Evolutionary conservation across 53 echinoderm and acorn worm genomes (phyloP).

Genomic region (Zoroaster sp.): DNA sequence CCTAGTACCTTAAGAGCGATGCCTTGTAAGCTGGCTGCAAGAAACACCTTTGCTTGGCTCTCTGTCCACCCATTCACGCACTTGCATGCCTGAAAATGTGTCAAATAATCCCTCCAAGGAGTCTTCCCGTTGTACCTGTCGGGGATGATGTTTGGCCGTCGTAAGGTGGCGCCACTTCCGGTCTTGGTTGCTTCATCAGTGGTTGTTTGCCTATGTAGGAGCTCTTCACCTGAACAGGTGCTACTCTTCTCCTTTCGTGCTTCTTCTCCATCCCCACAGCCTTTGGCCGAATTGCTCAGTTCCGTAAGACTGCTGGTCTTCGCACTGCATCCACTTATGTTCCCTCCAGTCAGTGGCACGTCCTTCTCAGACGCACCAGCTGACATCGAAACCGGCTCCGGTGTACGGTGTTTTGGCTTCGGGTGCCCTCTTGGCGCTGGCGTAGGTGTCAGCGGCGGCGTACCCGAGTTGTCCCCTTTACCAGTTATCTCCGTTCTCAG

Average conservation of each 20-base stretch:
- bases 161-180: too few species aligned
- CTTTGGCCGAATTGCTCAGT: too few species aligned
- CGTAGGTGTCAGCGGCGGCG: too few species aligned
- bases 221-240: neutral
- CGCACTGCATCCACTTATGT: too few species aligned
- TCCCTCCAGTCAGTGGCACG: too few species aligned
- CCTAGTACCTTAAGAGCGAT: slow-evolving; percentile 23
- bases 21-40: slow-evolving; percentile 41
- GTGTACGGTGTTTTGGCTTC: too few species aligned
- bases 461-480: too few species aligned
- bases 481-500: too few species aligned
- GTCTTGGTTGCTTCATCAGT: neutral
- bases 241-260: neutral
- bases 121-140: slow-evolving; percentile 50
- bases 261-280: neutral
- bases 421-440: too few species aligned
- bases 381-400: too few species aligned
- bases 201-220: neutral
- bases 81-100: slow-evolving; percentile 54
- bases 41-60: slow-evolving; percentile 37
- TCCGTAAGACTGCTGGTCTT: too few species aligned
- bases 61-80: slow-evolving; percentile 40
- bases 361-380: too few species aligned
- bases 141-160: slow-evolving; percentile 35
- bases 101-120: slow-evolving; percentile 42